These are phyloP conservation scores for Drosophila miranda DNA, from an alignment of 1,140 invertebrate genomes.

Conservation along the genomic window DNA sequence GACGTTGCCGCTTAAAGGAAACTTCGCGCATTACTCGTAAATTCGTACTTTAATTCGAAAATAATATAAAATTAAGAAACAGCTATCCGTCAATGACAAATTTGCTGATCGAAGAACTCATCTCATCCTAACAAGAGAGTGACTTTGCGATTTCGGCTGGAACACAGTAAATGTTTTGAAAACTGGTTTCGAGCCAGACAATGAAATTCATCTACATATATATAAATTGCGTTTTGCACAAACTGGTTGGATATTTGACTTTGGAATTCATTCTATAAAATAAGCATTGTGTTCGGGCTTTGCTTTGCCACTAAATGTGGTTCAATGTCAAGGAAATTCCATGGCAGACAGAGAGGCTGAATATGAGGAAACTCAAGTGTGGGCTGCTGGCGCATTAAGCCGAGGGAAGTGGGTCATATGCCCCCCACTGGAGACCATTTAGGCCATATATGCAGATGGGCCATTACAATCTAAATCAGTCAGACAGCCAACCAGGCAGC, in stretches of 20 bases:
- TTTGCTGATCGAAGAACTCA: conserved; percentile 30
- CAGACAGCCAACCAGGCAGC: no score
- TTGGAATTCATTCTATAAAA: conserved; percentile 60
- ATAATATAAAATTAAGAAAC: conserved; percentile 24
- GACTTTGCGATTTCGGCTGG: conserved; percentile 6
- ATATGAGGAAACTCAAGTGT: conserved; percentile 24
- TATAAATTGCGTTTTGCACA: conserved; percentile 21
- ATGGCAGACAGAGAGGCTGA: conserved; percentile 5
- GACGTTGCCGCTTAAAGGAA: conserved; percentile 3
- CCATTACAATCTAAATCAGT: conserved; percentile 24
- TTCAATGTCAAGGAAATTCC: conserved; percentile 71
- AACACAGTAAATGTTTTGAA: conserved; percentile 15
- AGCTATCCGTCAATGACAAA: conserved; percentile 42
- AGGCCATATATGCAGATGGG: conserved; percentile 41
- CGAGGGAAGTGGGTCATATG: conserved; percentile 33
- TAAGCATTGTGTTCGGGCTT: conserved; percentile 25
- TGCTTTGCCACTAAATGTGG: conserved; percentile 51
- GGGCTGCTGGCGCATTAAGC: conserved; percentile 20
- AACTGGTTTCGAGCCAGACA: conserved; percentile 46
- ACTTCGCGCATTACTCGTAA: conserved; percentile 7
- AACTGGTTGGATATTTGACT: conserved; percentile 52
- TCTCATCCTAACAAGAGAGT: conserved; percentile 25
- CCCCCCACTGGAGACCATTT: conserved; percentile 33
- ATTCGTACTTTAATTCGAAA: conserved; percentile 17
- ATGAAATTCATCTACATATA: conserved; percentile 21